phyloP scores from a whole-genome alignment of 1,140 invertebrate species.

The Bombus superbus region DNA sequence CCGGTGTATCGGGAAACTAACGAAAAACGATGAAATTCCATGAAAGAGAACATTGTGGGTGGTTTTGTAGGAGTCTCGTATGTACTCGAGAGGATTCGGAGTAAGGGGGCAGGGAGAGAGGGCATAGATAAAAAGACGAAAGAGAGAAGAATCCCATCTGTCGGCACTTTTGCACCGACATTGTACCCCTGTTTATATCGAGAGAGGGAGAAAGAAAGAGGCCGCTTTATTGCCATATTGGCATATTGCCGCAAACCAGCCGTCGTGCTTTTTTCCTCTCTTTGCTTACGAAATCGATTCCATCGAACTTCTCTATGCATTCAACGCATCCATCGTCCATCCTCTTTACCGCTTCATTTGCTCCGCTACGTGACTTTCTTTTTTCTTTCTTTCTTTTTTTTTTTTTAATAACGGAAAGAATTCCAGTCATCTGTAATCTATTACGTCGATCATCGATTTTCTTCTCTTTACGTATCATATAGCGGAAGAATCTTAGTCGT shows the following conservation, averaged over 20 bases:
- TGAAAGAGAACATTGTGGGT: conserved; percentile 64
- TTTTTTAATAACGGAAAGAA: neutral
- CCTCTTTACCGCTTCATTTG: conserved; percentile 1
- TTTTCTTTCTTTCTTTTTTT: neutral
- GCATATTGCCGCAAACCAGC: conserved; percentile 64
- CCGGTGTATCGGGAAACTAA: conserved; percentile 54
- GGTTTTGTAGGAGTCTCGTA: conserved; percentile 52
- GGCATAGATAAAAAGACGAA: conserved; percentile 28
- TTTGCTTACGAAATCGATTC: conserved; percentile 48
- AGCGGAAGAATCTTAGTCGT: too few species aligned
- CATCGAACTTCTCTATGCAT: conserved; percentile 8
- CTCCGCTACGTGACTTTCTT: conserved; percentile 17
- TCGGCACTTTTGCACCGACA: conserved; percentile 67
- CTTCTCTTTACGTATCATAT: too few species aligned
- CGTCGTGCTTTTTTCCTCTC: conserved; percentile 48
- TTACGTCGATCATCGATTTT: too few species aligned
- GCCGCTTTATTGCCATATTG: conserved; percentile 67
- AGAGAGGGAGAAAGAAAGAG: neutral
- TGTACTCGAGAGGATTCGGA: conserved; percentile 16
- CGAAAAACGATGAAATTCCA: conserved; percentile 65
- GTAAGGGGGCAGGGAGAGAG: neutral
- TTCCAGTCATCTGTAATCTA: neutral
- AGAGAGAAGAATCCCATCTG: conserved; percentile 66
- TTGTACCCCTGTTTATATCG: conserved; percentile 68
- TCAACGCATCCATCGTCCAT: too few species aligned